Base-by-base conservation (phyloP, 2,888 invertebrate species). In the Chloroclysta siterata region DNA sequence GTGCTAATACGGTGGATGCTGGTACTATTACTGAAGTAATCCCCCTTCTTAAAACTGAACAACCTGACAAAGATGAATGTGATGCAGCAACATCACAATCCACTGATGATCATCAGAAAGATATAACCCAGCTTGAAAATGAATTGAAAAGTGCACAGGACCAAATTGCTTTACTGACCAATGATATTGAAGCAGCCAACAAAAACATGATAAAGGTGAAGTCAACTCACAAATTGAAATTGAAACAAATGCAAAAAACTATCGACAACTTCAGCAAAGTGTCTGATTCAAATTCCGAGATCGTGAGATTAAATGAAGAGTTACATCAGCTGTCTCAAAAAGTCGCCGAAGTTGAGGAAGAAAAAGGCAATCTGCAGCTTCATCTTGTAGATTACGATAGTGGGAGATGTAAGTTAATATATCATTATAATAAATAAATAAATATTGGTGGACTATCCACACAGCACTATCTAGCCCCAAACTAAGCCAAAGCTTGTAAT, bases 361-460 rank as follows among this genome's bases (percentile, higher is more conserved):
- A 98, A 89, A 98, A 98, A 90, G 97, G 97, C 77, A 97, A 97
- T 89, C 94, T 98, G 80, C 97, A 98, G 89, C 93, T 98, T 82
- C 96, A 96, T 89, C 94, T 97, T 82, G 95, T 97, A 75, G 96
- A 97, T 89, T 95, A 96, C 88, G 96, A 96, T 84, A 95, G 95
- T 85, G 94, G 94, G 76, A 94, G 95, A 94, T 91, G 95, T 94
- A 93, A 88, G 90, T 88, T 53, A 10, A 22, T 22, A 36, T n/a
- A 39, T 36, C 15, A 1, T 39, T 33, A 33, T 7, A 33, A n/a
- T n/a, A n/a, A n/a, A n/a, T n/a, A n/a, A n/a, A n/a, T n/a, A n/a
- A n/a, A n/a, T 29, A 29, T 29, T 5, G 29, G 6, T n/a, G n/a
- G n/a, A n/a, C n/a, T n/a, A n/a, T n/a, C n/a, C n/a, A n/a, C n/a